These are phyloP conservation scores for Eurosta solidaginis DNA, from an alignment of 1,140 invertebrate species.

Conservation along the genomic window DNA sequence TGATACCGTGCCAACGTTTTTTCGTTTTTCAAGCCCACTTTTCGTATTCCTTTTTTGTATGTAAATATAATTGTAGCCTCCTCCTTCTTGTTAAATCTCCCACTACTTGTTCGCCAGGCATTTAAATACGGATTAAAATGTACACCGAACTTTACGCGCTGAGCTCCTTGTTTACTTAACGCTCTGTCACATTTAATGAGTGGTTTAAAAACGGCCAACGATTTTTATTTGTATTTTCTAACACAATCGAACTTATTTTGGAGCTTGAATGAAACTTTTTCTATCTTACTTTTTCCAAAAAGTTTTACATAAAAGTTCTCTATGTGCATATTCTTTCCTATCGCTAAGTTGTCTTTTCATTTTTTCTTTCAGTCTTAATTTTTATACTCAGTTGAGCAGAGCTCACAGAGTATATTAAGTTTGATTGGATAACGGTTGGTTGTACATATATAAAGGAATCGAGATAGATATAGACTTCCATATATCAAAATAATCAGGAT, in stretches of 20 bases:
- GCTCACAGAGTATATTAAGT: too few species aligned
- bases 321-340: too few species aligned
- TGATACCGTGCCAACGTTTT: neutral
- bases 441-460: too few species aligned
- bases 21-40: neutral
- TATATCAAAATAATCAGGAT: too few species aligned
- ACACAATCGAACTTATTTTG: neutral
- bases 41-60: neutral
- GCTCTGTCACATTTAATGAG: conserved; percentile 3
- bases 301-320: too few species aligned
- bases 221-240: neutral
- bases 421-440: too few species aligned
- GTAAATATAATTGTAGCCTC: neutral
- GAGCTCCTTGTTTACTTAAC: neutral
- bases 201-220: conserved; percentile 15
- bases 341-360: too few species aligned
- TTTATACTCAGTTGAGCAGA: too few species aligned
- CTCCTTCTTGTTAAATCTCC: neutral
- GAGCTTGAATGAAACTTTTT: too few species aligned
- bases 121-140: conserved; percentile 4
- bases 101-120: neutral
- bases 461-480: too few species aligned
- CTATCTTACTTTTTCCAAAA: too few species aligned
- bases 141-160: neutral
- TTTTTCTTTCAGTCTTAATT: too few species aligned